Base-by-base conservation (phyloP, 2,113 vertebrate species). In the Peromyscus maniculatus region DNA sequence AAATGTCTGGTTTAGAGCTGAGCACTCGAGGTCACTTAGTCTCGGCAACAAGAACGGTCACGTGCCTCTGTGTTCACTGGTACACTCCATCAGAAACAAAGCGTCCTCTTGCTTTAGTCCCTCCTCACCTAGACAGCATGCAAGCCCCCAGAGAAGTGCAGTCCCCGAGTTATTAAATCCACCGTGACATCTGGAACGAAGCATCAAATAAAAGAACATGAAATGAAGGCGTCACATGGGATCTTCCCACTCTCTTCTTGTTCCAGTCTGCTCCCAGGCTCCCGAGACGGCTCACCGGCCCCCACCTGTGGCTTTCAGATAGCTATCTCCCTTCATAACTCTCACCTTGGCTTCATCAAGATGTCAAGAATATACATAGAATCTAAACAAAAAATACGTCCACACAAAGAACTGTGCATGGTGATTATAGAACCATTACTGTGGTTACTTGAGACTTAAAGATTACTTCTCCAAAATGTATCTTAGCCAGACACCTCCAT, bases 181-280 rank as follows among this genome's bases (percentile, higher is more conserved):
- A 31, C n/a, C 46, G 2, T 19, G 31, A 71, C 0, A 0, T 7
- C 10, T 39, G 19, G 46, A 36, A 8, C 31, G 87, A 75, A 91
- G 22, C 28, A 39, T 62, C 87, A 46, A 66, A 62, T 43, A 91
- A 91, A 62, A 46, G 52, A 78, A 16, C 12, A 5, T 6, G 16
- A 79, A 52, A 59, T 22, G 64, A 82, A 74, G 0, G 13, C 2
- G 0, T 43, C 1, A 2, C 43, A 12, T 10, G 0, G 0, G 31
- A 46, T 33, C 86, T 67, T 87, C 36, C 22, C 7, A 5, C 43
- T 24, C 1, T 28, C 6, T 1, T 31, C 16, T 26, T 28, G 36
- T 31, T 43, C 26, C 33, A 26, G 36, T 87, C 28, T 36, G 10
- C 74, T 89, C 28, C 33, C 49, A 7, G 46, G 31, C 83, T 86